Evolutionary conservation across 1,140 invertebrate species (phyloP).

Genomic region (Akabosia matsudoensis): DNA sequence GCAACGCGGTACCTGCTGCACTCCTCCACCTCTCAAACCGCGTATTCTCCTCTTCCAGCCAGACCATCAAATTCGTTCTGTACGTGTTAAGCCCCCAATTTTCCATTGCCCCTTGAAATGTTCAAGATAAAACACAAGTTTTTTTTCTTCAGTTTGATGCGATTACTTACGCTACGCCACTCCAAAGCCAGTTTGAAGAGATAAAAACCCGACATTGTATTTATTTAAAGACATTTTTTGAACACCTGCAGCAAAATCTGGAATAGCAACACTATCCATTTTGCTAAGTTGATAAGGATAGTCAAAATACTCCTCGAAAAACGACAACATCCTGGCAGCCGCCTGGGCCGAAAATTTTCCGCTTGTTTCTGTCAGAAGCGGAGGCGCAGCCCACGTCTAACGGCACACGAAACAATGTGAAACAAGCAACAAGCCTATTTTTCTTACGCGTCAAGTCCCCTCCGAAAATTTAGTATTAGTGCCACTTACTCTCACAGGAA

Average conservation of each 20-base stretch:
- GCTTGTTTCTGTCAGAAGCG: constrained; percentile 19
- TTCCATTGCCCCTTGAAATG: constrained; percentile 40
- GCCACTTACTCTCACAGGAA: neutral
- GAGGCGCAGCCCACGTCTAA: constrained; percentile 33
- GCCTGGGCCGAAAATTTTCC: constrained; percentile 54
- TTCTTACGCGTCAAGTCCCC: too few relatives aligned
- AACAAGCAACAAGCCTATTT: too few relatives aligned
- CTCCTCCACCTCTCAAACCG: constrained; percentile 26
- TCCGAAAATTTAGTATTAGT: neutral
- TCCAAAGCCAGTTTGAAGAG: too few relatives aligned
- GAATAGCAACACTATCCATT: constrained; percentile 59
- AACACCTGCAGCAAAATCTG: constrained; percentile 58
- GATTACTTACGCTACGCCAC: too few relatives aligned
- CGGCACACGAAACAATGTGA: too few relatives aligned
- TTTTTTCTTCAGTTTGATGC: too few relatives aligned
- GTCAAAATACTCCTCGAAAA: constrained; percentile 58
- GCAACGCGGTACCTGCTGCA: constrained; percentile 8
- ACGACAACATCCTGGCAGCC: constrained; percentile 54
- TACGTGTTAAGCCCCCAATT: constrained; percentile 43
- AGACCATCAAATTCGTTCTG: constrained; percentile 25
- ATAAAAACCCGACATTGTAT: too few relatives aligned
- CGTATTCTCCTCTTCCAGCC: constrained; percentile 22
- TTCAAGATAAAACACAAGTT: neutral
- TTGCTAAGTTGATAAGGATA: constrained; percentile 55
- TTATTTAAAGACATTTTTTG: neutral